phyloP scores from a whole-genome alignment of 2,888 invertebrate species.

The Drosophila anomalata region DNA sequence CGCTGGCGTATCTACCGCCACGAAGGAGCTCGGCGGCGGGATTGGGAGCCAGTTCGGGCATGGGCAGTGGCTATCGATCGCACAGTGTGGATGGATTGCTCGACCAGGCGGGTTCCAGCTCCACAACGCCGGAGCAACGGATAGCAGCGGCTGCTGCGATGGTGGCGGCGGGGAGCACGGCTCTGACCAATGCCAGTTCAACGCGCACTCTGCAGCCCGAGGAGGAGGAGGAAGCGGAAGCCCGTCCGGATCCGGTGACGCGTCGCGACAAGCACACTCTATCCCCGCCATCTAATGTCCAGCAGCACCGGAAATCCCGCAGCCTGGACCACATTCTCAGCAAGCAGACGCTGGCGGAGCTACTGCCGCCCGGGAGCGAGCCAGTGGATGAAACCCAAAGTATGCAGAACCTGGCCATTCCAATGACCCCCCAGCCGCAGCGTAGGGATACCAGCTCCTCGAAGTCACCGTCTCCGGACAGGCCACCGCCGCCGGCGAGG shows the following conservation, averaged over 20 bases:
- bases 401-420: slow-evolving; percentile 82
- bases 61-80: slow-evolving; percentile 84
- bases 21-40: slow-evolving; percentile 82
- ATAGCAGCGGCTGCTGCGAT: slow-evolving; percentile 79
- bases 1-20: slow-evolving; percentile 74
- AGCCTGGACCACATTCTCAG: slow-evolving; percentile 88
- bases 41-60: slow-evolving; percentile 54
- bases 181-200: slow-evolving; percentile 80
- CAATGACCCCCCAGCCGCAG: slow-evolving; percentile 71
- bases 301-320: slow-evolving; percentile 85
- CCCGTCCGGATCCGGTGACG: slow-evolving; percentile 51
- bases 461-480: slow-evolving; percentile 81
- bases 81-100: slow-evolving; percentile 88
- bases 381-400: slow-evolving; percentile 82
- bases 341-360: slow-evolving; percentile 81
- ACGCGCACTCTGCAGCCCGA: slow-evolving; percentile 78
- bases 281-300: slow-evolving; percentile 67
- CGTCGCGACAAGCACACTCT: slow-evolving; percentile 77
- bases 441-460: slow-evolving; percentile 65
- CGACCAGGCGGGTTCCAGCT: slow-evolving; percentile 80
- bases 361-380: slow-evolving; percentile 63
- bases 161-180: slow-evolving; percentile 79
- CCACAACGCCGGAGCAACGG: slow-evolving; percentile 70
- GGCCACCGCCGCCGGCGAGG: slow-evolving; percentile 34
- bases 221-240: slow-evolving; percentile 46